phyloP scores from a whole-genome alignment of 2,113 vertebrate species.

The Takifugu bimaculatus region DNA sequence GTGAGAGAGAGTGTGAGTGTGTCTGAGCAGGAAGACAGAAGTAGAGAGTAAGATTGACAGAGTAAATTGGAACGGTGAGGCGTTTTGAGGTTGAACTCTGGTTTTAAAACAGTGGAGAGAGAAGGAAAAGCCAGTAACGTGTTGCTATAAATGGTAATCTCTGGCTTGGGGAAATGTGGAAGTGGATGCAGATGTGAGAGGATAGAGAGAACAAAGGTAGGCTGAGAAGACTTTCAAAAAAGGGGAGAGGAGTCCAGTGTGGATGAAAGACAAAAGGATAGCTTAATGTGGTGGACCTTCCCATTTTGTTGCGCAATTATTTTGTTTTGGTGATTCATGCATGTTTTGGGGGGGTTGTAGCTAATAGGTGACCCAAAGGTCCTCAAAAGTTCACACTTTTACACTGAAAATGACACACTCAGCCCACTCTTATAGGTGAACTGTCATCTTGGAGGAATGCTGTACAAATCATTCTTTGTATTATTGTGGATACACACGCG shows the following conservation, averaged over 20 bases:
- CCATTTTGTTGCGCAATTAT: not conserved
- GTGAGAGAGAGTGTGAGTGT: conserved; percentile 20
- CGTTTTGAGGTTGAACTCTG: conserved; percentile 46
- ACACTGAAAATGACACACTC: conserved; percentile 6
- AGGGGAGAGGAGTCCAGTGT: conserved; percentile 21
- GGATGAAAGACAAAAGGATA: conserved; percentile 8
- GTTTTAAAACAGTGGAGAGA: conserved; percentile 39
- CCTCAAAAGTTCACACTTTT: conserved; percentile 21
- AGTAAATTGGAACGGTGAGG: conserved; percentile 57
- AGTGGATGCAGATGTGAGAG: conserved; percentile 27
- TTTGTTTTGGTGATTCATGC: conserved; percentile 13
- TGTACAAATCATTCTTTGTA: too few species aligned
- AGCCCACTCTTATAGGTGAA: not conserved
- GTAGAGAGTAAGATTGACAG: conserved; percentile 53
- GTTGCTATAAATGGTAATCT: conserved; percentile 34
- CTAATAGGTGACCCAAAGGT: conserved; percentile 42
- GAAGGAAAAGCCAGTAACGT: conserved; percentile 27
- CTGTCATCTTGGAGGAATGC: too few species aligned
- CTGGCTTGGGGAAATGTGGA: conserved; percentile 31
- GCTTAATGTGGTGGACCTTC: conserved; percentile 12
- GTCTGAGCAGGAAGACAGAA: conserved; percentile 13
- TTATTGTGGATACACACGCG: conserved; percentile 1
- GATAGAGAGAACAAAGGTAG: conserved; percentile 18
- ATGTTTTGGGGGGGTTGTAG: conserved; percentile 14
- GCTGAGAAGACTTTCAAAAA: conserved; percentile 27